Evolutionary conservation across 2,113 vertebrate genomes (phyloP), one percentile per base, ranked within the genome.

Genomic region (Prolemur simus): DNA sequence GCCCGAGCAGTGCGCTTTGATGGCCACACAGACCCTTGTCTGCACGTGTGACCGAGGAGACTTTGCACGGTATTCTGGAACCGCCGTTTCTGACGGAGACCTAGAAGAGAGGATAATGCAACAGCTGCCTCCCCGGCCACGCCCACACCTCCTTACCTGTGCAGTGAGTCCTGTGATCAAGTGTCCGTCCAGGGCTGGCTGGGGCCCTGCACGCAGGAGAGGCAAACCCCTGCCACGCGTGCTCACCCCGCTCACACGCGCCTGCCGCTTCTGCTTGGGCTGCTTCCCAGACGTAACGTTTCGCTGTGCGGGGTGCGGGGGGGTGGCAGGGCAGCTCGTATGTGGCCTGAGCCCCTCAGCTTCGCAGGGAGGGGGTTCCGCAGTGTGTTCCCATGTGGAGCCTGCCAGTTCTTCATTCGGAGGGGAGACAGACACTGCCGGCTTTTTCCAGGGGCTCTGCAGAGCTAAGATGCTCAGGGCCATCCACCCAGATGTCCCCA

Each of bases 91-190:
- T 68, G 56, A 39, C 21, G 37, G 96, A 15, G 0, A 0, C 64
- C 1, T 10, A 18, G 42, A 54, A 56, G 32, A 64, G 7, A 45
- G n/a, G 25, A 14, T 45, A 20, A 1, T n/a, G 12, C 2, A 25
- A 13, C 7, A 20, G 0, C 52, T 5, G 21, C 3, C 0, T 1
- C 10, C 32, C 1, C 4, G 23, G 15, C 29, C 58, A 17, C 0
- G 2, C 21, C 58, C 8, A 54, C 6, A 32, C 39, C 69, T 8
- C 27, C 5, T 4, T 1, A 23, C 25, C 21, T 14, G 39, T 25
- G 18, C 54, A 1, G 3, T 10, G n/a, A 6, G 58, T 32, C 32
- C 63, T 42, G 13, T 0, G 8, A 10, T 52, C 64, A 12, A 39
- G 52, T 29, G 37, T 71, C 4, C 37, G 32, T 60, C 4, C 2